Conservation (phyloP, 2,113 vertebrate species). For the Mionectes macconnelli region DNA sequence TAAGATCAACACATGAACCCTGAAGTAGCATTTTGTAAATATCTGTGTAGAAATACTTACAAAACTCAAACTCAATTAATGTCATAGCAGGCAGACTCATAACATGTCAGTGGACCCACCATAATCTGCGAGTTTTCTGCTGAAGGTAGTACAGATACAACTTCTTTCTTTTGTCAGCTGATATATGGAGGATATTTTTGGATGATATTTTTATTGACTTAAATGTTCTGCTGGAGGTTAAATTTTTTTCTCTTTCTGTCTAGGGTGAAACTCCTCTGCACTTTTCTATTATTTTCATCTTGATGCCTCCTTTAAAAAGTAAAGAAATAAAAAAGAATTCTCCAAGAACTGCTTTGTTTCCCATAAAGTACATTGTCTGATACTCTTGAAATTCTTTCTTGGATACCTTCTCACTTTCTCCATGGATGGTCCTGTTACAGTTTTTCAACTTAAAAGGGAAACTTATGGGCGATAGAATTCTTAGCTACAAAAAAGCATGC, state of each 20-base stretch:
- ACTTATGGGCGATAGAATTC: background rate
- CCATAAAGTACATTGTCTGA: background rate
- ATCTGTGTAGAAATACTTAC: background rate
- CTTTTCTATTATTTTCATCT: background rate
- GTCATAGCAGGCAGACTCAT: background rate
- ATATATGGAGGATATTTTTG: background rate
- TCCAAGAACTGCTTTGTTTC: background rate
- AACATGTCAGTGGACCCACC: background rate
- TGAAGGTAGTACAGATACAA: background rate
- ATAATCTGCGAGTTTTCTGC: background rate
- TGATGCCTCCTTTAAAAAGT: background rate
- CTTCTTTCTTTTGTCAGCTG: background rate
- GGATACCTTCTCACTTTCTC: background rate
- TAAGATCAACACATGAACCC: background rate
- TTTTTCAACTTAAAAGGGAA: background rate
- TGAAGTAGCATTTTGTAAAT: background rate
- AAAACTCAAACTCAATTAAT: background rate
- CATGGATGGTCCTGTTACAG: background rate
- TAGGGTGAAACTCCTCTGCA: background rate
- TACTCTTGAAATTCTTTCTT: background rate
- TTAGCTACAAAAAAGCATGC: background rate
- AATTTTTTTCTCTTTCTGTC: background rate
- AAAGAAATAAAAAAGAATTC: too few relatives aligned
- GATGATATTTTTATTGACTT: background rate
- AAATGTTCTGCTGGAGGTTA: background rate